Conservation (phyloP, 2,797 vertebrate species). For the Chaetodon trifasciatus region DNA sequence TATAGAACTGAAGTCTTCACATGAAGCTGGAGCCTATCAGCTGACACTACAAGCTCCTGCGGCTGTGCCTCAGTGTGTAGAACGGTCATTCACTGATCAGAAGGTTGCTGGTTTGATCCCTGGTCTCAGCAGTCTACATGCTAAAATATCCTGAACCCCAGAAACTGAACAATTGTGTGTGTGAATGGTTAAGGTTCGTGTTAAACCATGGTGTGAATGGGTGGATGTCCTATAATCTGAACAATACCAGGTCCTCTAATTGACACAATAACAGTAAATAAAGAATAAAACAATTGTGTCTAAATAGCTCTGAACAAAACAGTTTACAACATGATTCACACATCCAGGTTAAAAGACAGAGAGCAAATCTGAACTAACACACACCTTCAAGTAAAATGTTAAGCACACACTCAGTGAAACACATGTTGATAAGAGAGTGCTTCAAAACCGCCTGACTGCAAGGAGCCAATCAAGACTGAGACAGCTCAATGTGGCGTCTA, state of each 20-base stretch:
- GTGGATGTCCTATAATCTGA: not conserved
- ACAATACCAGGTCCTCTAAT: not conserved
- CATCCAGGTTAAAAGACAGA: not conserved
- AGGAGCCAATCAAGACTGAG: not conserved
- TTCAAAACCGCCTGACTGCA: slow-evolving; percentile 3
- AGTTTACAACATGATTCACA: not conserved
- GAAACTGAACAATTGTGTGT: too few relatives aligned
- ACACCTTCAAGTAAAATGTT: not conserved
- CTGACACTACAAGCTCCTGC: not conserved
- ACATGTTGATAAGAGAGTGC: not conserved
- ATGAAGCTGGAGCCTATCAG: not conserved
- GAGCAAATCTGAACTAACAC: not conserved
- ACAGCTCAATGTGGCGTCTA: not conserved
- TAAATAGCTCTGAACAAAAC: not conserved
- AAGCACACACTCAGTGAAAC: not conserved
- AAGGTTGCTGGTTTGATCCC: too few relatives aligned
- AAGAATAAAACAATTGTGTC: not conserved
- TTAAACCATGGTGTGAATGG: too few relatives aligned
- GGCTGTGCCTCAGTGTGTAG: too few relatives aligned
- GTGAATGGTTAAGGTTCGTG: too few relatives aligned
- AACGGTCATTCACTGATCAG: too few relatives aligned
- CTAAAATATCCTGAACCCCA: too few relatives aligned
- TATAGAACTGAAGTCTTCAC: not conserved
- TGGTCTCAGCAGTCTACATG: too few relatives aligned
- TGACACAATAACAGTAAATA: not conserved